Evolutionary conservation across 2,113 vertebrate species (phyloP).

Genomic region (Oryzias celebensis): DNA sequence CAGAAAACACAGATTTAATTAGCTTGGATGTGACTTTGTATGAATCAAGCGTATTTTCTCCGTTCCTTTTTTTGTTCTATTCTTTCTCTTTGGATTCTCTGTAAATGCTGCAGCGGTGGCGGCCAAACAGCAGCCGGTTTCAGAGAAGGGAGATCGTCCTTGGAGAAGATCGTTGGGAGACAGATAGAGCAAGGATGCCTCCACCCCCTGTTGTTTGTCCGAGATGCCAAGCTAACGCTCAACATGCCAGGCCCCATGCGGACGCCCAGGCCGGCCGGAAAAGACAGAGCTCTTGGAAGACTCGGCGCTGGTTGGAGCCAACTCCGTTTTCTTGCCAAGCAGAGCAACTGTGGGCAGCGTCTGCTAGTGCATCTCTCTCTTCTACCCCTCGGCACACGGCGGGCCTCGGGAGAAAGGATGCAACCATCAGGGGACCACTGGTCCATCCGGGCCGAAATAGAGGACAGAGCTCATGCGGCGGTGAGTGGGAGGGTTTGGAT

Average conservation of each 20-base stretch:
- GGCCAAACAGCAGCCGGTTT: constrained; percentile 42
- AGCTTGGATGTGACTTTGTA: constrained; percentile 29
- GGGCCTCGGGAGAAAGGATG: constrained; percentile 62
- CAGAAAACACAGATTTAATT: constrained; percentile 26
- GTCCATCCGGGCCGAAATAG: constrained; percentile 61
- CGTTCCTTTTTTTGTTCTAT: constrained; percentile 42
- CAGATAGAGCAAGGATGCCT: constrained; percentile 58
- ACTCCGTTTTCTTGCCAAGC: constrained; percentile 52
- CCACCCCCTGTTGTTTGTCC: constrained; percentile 69
- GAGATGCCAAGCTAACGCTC: constrained; percentile 64
- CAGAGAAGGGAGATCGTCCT: constrained; percentile 62
- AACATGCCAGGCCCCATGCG: constrained; percentile 70
- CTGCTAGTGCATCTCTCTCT: constrained; percentile 57
- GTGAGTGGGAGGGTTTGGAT: constrained; percentile 53
- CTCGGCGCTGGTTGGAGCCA: constrained; percentile 42
- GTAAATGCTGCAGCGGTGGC: constrained; percentile 44
- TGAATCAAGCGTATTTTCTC: constrained; percentile 25
- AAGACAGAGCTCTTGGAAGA: constrained; percentile 73
- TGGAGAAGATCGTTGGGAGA: constrained; percentile 60
- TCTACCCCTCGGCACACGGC: constrained; percentile 38
- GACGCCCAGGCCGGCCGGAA: constrained; percentile 73
- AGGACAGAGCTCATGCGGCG: constrained; percentile 51
- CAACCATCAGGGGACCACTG: constrained; percentile 54
- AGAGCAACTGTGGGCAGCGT: constrained; percentile 65
- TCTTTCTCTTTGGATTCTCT: constrained; percentile 49